Conservation (phyloP, 2,797 vertebrate species). For the Cuculus canorus region DNA sequence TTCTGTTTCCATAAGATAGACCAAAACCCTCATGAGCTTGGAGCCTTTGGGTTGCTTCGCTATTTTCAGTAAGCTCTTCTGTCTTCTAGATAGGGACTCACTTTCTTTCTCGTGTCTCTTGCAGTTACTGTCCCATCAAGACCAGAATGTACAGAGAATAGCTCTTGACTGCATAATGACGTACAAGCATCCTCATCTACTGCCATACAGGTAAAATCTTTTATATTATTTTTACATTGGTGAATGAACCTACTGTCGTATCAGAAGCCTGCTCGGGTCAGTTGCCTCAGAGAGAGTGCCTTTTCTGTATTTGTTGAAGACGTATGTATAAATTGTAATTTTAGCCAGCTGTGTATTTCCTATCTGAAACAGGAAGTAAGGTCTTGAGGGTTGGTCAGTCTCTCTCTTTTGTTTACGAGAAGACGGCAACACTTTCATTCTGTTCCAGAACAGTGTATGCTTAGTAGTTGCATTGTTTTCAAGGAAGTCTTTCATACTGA, state of each 20-base stretch:
- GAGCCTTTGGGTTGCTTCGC: neutral
- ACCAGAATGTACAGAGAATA: slow-evolving; percentile 90
- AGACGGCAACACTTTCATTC: neutral
- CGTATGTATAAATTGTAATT: neutral
- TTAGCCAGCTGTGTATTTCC: neutral
- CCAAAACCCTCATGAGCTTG: neutral
- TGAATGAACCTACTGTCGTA: neutral
- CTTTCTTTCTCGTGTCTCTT: slow-evolving; percentile 38
- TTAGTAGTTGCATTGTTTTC: neutral
- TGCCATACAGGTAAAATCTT: slow-evolving; percentile 91
- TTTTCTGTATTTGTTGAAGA: neutral
- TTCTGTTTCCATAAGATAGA: neutral
- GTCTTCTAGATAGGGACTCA: neutral
- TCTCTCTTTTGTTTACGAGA: neutral
- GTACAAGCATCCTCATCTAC: slow-evolving; percentile 89
- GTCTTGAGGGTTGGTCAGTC: neutral
- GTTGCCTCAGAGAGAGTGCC: neutral
- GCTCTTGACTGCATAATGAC: slow-evolving; percentile 92
- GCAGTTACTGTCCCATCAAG: slow-evolving; percentile 93
- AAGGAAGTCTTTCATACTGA: neutral
- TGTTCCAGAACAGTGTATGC: neutral
- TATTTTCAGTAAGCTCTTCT: neutral
- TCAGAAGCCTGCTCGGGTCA: neutral
- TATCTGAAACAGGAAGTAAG: neutral
- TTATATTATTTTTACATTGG: neutral